Percentiles rank a stretch among this genome's conserved stretches.
These are phyloP conservation scores for Diorhabda sublineata DNA, from an alignment of 1,140 invertebrate genomes.

Conservation along the genomic window DNA sequence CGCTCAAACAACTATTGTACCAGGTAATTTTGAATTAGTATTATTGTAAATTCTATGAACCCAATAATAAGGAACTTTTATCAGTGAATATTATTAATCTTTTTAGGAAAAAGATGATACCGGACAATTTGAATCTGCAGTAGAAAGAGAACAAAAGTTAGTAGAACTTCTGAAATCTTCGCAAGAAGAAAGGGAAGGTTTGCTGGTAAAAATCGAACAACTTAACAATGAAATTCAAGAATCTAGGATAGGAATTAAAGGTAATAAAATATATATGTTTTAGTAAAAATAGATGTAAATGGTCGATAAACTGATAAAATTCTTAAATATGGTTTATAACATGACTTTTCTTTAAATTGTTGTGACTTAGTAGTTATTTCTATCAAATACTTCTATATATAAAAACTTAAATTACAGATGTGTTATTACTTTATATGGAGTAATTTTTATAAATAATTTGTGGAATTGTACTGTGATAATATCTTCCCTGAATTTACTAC, in stretches of 20 bases:
- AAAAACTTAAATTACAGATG: too few species aligned
- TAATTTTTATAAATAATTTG: too few species aligned
- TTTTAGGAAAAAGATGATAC: slow-evolving; percentile 51
- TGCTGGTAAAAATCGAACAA: slow-evolving; percentile 74
- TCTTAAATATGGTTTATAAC: too few species aligned
- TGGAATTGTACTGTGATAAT: too few species aligned
- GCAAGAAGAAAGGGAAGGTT: slow-evolving; percentile 71
- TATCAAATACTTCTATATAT: too few species aligned
- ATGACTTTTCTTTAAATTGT: too few species aligned
- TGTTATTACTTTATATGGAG: too few species aligned
- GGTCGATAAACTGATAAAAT: too few species aligned
- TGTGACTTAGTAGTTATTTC: too few species aligned
- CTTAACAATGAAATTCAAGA: slow-evolving; percentile 63
- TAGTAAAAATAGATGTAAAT: too few species aligned
- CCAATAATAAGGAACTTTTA: neutral
- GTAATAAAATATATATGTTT: neutral
- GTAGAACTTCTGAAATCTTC: slow-evolving; percentile 79
- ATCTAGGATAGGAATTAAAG: slow-evolving; percentile 31
- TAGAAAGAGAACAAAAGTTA: slow-evolving; percentile 78
- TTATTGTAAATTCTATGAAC: neutral
- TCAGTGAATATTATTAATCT: neutral
- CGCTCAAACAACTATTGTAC: slow-evolving; percentile 41
- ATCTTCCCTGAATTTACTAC: too few species aligned
- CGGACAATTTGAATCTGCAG: slow-evolving; percentile 59
- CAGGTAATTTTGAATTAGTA: slow-evolving; percentile 47